Evolutionary conservation across 2,888 invertebrate genomes (phyloP).

Genomic region (Orthosia gothica): DNA sequence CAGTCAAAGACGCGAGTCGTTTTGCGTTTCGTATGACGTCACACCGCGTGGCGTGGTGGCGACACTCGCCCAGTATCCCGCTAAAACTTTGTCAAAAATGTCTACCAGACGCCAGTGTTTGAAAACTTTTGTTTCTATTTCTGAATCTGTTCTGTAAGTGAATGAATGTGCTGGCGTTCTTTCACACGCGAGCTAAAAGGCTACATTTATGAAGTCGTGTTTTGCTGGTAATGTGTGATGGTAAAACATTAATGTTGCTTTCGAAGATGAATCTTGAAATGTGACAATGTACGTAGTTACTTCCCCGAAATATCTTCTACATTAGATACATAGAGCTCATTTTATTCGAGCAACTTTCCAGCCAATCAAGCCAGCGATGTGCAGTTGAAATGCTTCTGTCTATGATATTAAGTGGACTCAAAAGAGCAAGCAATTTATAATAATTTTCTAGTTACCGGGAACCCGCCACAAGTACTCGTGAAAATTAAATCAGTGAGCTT

Average conservation of each 20-base stretch:
- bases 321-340: background rate
- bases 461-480: no score
- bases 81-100: constrained; percentile 55
- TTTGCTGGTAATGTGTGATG: no score
- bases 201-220: no score
- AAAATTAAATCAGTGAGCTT: constrained; percentile 20
- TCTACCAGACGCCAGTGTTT: constrained; percentile 38
- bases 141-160: constrained; percentile 33
- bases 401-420: constrained; percentile 19
- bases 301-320: background rate
- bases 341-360: constrained; percentile 15
- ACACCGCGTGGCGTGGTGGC: constrained; percentile 20
- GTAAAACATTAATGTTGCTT: background rate
- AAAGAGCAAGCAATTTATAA: no score
- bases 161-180: no score
- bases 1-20: constrained; percentile 72
- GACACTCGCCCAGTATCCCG: constrained; percentile 26
- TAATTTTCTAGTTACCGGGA: no score
- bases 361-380: constrained; percentile 8
- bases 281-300: background rate
- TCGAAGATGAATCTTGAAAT: constrained; percentile 5
- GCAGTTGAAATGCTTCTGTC: constrained; percentile 30
- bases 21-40: constrained; percentile 69
- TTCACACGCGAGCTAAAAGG: no score
- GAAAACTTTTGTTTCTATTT: constrained; percentile 49